Evolutionary conservation across 37 sponge, comb jelly and placozoan genomes (phyloP), one percentile per base, ranked within the genome.

Genomic region (Tethya wilhelma): DNA sequence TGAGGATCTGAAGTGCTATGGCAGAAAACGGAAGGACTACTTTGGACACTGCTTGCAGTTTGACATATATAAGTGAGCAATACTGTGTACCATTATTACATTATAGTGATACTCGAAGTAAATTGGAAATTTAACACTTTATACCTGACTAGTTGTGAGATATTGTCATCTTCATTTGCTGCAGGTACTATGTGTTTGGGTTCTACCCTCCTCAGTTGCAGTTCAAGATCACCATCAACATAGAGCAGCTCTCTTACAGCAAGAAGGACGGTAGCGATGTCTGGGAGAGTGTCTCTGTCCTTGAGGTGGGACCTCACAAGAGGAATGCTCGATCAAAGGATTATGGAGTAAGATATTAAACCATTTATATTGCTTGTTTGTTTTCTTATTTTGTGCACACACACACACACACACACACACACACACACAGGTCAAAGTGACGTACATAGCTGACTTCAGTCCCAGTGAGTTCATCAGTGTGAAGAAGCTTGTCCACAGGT

Each of bases 391-490:
- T 23, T 26, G 66, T n/a, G 44, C n/a, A 40, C 7, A 23, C 45
- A 43, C 14, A 64, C 8, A n/a, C 25, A 28, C n/a, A 28, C 4
- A 25, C 55, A 25, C 14, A 49, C 14, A 19, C 9, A 49, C 4
- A 55, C 55, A 41, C 41, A 0, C 62, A 1, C 55, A 92, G 93
- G 64, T 93, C 56, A 80, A 76, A 63, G 89, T 69, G 12, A 82
- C 88, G 75, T 88, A 93, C 55, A 85, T 93, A 70, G 93, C 83
- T 17, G 93, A 93, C 56, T 79, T 93, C 32, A 39, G 79, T 60
- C 74, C 80, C 4, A 74, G 60, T 40, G 69, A 25, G 22, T 88
- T 77, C 46, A 59, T 75, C 25, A 55, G 20, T 6, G 62, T 36
- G 25, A 49, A 19, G 9, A 45, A 44, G 25, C 77, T 90, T 8